Evolutionary conservation across 2,797 vertebrate genomes (phyloP), one percentile per base, ranked within the genome.

Genomic region (Aulostomus chinensis): DNA sequence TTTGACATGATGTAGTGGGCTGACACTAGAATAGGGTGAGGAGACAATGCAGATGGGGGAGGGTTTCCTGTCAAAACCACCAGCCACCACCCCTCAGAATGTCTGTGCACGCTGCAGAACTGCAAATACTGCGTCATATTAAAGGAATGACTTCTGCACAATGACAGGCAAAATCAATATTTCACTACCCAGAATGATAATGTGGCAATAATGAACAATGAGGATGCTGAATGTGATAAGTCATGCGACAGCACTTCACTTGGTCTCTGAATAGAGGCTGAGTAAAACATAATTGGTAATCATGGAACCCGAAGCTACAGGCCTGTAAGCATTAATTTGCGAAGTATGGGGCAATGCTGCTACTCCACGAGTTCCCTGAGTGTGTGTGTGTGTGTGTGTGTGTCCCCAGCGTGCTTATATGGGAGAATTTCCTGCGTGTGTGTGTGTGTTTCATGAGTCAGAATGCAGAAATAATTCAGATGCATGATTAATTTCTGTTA

Each of bases 231-330:
- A 66, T 22, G 26, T 25, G 46, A 68, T 68, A 68, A 64, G 58
- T 68, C 55, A 11, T 29, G 38, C 56, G 60, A 45, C 59, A 25
- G 52, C 71, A 56, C 62, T 68, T 55, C 59, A 58, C 55, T 49
- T 52, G 1, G 22, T 16, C 43, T 41, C 39, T 76, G 68, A 73
- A 76, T 43, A 57, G 49, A 53, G 35, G 55, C 74, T 74, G 76
- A 71, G 69, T 63, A 36, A 81, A 80, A 72, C 64, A 49, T 72
- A 80, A 89, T 85, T 84, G 84, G 54, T 71, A 87, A 85, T 88
- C 76, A 84, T 34, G 39, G 56, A 76, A 49, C 43, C 67, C 15
- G 7, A 55, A 64, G 64, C 62, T 53, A 32, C 20, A 63, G 68
- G 74, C 51, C 61, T 53, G 55, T 21, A 42, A 75, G 55, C 52